Evolutionary conservation across 2,888 invertebrate species (phyloP).

Genomic region (Leucozona laternaria): DNA sequence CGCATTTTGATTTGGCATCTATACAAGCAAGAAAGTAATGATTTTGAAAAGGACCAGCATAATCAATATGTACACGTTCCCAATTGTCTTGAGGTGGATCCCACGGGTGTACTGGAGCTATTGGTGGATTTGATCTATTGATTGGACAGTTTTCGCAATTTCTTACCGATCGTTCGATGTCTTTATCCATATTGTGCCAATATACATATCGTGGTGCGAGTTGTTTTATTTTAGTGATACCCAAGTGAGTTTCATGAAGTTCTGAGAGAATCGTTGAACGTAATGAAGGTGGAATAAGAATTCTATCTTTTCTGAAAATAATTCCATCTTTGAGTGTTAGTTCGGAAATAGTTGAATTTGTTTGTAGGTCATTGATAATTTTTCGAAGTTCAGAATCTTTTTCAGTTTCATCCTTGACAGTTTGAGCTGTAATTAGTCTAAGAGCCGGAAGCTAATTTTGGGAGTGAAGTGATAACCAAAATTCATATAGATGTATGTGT

Average conservation of each 20-base stretch:
- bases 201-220: not conserved
- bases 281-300: not conserved
- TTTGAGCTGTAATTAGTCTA: not conserved
- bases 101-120: not conserved
- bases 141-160: conserved; percentile 56
- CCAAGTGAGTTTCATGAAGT: conserved; percentile 77
- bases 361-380: not conserved
- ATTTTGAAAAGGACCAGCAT: not conserved
- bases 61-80: not conserved
- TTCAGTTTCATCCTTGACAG: not conserved
- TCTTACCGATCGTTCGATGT: conserved; percentile 78
- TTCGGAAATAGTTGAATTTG: not conserved
- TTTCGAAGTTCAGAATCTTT: not conserved
- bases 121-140: conserved; percentile 8
- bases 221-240: conserved; percentile 79
- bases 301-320: not conserved
- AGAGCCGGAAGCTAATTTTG: no score
- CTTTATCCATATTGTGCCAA: conserved; percentile 74
- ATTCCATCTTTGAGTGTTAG: conserved; percentile 16
- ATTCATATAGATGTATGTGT: no score
- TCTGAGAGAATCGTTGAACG: conserved; percentile 32
- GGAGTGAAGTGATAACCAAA: no score
- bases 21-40: not conserved
- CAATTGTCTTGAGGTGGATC: not conserved
- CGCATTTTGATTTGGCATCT: not conserved